Conservation (phyloP, 64 coral and sea anemone species). For the Hydrozoanthus tunicans region DNA sequence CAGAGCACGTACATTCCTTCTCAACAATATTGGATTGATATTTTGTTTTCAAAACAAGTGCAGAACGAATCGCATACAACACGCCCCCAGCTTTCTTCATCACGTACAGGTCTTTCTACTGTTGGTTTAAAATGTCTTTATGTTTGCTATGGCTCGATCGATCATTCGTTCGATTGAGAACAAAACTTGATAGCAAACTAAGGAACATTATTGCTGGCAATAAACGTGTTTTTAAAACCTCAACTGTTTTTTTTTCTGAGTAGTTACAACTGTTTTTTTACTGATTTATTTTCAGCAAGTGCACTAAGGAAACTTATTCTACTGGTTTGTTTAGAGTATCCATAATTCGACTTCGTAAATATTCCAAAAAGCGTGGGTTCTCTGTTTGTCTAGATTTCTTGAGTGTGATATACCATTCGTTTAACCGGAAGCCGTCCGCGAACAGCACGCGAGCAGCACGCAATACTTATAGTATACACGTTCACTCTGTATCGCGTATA, state of each 20-base stretch:
- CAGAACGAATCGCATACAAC: not conserved
- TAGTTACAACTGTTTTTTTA: not conserved
- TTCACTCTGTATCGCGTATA: not conserved
- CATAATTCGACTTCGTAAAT: not conserved
- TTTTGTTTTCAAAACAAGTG: not conserved
- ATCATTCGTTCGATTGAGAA: not conserved
- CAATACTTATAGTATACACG: not conserved
- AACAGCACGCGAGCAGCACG: not conserved
- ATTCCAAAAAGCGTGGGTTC: not conserved
- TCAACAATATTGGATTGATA: not conserved
- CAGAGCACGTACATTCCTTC: too few relatives aligned
- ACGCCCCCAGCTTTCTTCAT: not conserved
- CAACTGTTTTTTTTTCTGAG: not conserved
- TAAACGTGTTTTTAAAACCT: not conserved
- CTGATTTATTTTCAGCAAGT: not conserved
- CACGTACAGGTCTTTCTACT: not conserved
- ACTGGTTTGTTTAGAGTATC: not conserved
- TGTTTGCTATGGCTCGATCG: not conserved
- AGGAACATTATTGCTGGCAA: not conserved
- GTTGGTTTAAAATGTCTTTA: not conserved
- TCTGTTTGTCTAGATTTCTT: not conserved
- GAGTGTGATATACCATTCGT: not conserved
- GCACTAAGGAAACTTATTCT: not conserved
- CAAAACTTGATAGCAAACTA: not conserved
- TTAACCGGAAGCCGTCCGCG: not conserved